Percentiles rank a stretch among this genome's conserved stretches.
These are phyloP conservation scores for Lepidostoma basale DNA, from an alignment of 1,140 invertebrate species.

Conservation along the genomic window DNA sequence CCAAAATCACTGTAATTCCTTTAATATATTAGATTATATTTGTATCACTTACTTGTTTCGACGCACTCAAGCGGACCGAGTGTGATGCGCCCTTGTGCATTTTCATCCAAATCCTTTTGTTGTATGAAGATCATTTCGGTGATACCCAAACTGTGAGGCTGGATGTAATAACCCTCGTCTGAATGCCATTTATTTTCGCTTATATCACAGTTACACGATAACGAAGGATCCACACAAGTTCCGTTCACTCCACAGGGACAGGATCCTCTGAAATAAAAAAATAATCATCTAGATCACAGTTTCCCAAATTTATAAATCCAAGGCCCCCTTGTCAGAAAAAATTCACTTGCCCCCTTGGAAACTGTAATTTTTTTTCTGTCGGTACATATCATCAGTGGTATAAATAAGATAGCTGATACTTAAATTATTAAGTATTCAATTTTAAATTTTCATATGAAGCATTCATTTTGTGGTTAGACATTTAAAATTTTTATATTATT, in stretches of 20 bases:
- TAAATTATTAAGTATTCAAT: no score
- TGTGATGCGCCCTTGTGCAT: constrained; percentile 84
- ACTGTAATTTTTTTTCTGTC: no score
- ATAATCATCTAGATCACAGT: background rate
- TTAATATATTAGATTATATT: no score
- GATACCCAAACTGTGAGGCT: constrained; percentile 81
- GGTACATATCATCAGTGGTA: no score
- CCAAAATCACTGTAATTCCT: background rate
- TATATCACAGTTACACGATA: constrained; percentile 87
- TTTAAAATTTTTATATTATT: no score
- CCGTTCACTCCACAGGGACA: constrained; percentile 73
- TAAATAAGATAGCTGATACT: no score
- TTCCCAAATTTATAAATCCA: no score
- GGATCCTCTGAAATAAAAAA: constrained; percentile 63
- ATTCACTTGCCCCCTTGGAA: no score
- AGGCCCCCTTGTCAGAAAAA: no score
- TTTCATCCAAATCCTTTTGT: constrained; percentile 78
- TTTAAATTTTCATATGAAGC: no score
- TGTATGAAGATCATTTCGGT: constrained; percentile 90
- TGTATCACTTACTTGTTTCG: constrained; percentile 82
- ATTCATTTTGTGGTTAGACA: no score
- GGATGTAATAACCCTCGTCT: constrained; percentile 84
- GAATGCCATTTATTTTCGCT: constrained; percentile 84
- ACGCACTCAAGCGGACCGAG: constrained; percentile 90
- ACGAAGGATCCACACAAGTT: constrained; percentile 77